Conservation (phyloP, 2,797 vertebrate genomes). For the Enteromius argenteus region DNA sequence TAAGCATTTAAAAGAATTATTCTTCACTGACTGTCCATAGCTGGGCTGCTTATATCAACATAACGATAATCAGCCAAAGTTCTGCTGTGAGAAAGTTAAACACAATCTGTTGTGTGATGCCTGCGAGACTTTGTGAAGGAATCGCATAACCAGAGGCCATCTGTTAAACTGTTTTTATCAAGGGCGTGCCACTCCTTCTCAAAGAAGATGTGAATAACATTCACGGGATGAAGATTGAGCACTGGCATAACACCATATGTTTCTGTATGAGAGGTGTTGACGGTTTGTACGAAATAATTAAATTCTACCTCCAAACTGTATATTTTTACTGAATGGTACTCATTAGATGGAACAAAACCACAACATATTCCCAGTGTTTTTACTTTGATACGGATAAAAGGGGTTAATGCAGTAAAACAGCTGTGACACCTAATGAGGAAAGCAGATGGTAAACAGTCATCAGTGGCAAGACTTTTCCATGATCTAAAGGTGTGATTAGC, state of each 20-base stretch:
- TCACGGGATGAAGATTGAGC: conserved; percentile 37
- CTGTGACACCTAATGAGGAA: conserved; percentile 31
- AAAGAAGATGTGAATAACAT: conserved; percentile 53
- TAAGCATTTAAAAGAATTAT: not conserved
- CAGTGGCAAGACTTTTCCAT: conserved; percentile 24
- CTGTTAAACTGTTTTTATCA: conserved; percentile 60
- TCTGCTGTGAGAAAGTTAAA: conserved; percentile 37
- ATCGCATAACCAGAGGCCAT: conserved; percentile 53
- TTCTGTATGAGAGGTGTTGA: conserved; percentile 26
- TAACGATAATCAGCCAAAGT: conserved; percentile 48
- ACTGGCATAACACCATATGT: conserved; percentile 43
- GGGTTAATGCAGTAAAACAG: conserved; percentile 13
- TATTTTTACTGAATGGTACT: conserved; percentile 24
- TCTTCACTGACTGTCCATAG: conserved; percentile 15
- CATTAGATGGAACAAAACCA: conserved; percentile 25
- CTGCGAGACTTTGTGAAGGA: conserved; percentile 47
- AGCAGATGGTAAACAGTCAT: conserved; percentile 36
- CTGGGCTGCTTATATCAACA: conserved; percentile 54
- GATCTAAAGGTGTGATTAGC: conserved; percentile 31
- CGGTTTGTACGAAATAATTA: conserved; percentile 37
- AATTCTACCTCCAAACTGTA: not conserved
- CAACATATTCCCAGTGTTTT: conserved; percentile 35
- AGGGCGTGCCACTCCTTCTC: conserved; percentile 27
- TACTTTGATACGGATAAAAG: conserved; percentile 12
- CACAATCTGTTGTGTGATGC: conserved; percentile 43